Conservation (phyloP, 2,888 invertebrate species). For the Carpatolechia fugitivella region DNA sequence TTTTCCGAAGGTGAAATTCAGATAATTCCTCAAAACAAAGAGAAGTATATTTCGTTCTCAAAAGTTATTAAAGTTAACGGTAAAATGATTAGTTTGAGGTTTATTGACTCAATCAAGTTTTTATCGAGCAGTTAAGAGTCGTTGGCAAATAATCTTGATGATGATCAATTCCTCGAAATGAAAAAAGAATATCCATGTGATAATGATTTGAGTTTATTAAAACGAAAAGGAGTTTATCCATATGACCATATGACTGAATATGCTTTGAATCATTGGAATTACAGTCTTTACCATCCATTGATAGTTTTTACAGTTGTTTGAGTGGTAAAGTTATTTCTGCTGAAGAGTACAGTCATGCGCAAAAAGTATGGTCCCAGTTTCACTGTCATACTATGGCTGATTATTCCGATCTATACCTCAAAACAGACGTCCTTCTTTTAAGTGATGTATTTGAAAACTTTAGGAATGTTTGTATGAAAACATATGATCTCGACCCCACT, state of each 20-base stretch:
- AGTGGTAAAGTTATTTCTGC: conserved; percentile 18
- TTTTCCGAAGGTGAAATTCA: conserved; percentile 24
- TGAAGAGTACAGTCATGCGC: conserved; percentile 29
- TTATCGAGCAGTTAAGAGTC: conserved; percentile 15
- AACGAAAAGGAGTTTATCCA: conserved; percentile 29
- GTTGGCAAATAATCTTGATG: conserved; percentile 16
- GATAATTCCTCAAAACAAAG: conserved; percentile 34
- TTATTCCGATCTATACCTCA: conserved; percentile 38
- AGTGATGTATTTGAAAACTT: conserved; percentile 44
- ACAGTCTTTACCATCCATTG: conserved; percentile 21
- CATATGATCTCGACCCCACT: conserved; percentile 30
- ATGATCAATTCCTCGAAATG: conserved; percentile 18
- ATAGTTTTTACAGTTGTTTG: conserved; percentile 22
- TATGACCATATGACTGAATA: conserved; percentile 30
- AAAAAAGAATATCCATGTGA: conserved; percentile 11
- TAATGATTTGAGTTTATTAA: conserved; percentile 19
- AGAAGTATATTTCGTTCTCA: conserved; percentile 37
- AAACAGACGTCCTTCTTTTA: conserved; percentile 37
- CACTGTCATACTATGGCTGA: conserved; percentile 29
- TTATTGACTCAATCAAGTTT: conserved; percentile 23
- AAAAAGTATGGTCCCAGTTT: conserved; percentile 33
- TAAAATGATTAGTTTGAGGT: conserved; percentile 8
- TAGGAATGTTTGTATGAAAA: conserved; percentile 30
- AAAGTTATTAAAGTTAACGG: neutral
- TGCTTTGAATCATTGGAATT: conserved; percentile 22